Percentiles rank a stretch among this genome's conserved stretches.
Evolutionary conservation across 2,797 vertebrate genomes (phyloP).

Genomic region (Pristis pectinata): DNA sequence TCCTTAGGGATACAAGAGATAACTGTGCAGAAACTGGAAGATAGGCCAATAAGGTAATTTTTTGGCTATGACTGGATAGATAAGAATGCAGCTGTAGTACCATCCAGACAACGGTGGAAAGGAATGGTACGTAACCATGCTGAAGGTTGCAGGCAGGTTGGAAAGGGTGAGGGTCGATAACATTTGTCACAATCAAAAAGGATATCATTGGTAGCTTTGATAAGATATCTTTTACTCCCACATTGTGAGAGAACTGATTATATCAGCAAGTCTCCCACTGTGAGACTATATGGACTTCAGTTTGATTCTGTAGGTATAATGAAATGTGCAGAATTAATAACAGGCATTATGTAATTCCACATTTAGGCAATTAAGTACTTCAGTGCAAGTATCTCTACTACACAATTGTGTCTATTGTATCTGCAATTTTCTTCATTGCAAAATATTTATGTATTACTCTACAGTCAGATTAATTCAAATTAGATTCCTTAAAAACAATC

Average conservation of each 20-base stretch:
- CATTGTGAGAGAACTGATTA: not conserved
- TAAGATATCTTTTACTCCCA: not conserved
- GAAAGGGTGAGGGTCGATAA: too few relatives aligned
- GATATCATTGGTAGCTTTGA: too few relatives aligned
- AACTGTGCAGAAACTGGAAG: too few relatives aligned
- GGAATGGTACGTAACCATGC: too few relatives aligned
- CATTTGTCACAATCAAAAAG: too few relatives aligned
- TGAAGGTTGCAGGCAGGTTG: too few relatives aligned
- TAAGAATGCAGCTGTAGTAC: too few relatives aligned
- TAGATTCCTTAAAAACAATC: not conserved
- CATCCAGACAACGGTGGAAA: too few relatives aligned
- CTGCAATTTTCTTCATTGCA: not conserved
- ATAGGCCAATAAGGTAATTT: too few relatives aligned
- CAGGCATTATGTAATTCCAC: not conserved
- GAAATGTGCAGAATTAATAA: not conserved
- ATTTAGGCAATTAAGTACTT: not conserved
- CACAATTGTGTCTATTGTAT: not conserved
- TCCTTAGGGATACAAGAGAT: too few relatives aligned
- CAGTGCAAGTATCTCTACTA: not conserved
- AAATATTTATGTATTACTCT: not conserved
- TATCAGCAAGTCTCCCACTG: not conserved
- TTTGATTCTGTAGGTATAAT: not conserved
- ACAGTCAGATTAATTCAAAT: not conserved
- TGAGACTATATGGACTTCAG: not conserved
- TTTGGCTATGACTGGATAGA: too few relatives aligned